These are phyloP conservation scores for Nephrotoma guestfalica DNA, from an alignment of 2,888 invertebrate genomes.

Conservation along the genomic window DNA sequence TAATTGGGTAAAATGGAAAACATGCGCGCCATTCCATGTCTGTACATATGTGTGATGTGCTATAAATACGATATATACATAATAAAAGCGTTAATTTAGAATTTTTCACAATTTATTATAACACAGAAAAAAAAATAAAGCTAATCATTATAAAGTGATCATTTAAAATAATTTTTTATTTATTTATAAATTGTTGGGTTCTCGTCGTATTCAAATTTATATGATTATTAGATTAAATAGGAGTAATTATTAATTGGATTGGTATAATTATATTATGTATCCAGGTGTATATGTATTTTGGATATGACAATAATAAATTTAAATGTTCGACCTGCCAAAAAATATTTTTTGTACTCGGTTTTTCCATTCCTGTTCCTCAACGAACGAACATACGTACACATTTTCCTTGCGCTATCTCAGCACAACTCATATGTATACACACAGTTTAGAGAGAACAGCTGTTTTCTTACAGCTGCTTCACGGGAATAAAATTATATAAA, in stretches of 20 bases:
- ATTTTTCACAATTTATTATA: not conserved
- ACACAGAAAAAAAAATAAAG: not conserved
- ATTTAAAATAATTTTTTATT: not conserved
- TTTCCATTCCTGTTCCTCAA: not conserved
- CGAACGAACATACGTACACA: too few species aligned
- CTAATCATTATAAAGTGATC: not conserved
- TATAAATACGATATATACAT: not conserved
- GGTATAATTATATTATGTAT: not conserved
- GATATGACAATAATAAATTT: not conserved
- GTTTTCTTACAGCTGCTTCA: not conserved
- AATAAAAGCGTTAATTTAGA: not conserved
- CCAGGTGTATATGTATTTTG: not conserved
- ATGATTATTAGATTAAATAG: not conserved
- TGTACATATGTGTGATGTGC: not conserved
- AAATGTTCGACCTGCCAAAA: not conserved
- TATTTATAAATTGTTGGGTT: not conserved
- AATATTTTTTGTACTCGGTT: not conserved
- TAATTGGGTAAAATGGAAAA: slow-evolving; percentile 2
- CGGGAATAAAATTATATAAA: not conserved
- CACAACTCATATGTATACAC: not conserved
- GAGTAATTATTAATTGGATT: not conserved
- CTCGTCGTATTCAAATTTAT: not conserved
- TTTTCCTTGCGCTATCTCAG: not conserved
- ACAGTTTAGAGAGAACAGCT: not conserved
- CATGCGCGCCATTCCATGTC: not conserved